These are phyloP conservation scores for Ceyx erithaca DNA, from an alignment of 2,797 vertebrate species.

Conservation along the genomic window DNA sequence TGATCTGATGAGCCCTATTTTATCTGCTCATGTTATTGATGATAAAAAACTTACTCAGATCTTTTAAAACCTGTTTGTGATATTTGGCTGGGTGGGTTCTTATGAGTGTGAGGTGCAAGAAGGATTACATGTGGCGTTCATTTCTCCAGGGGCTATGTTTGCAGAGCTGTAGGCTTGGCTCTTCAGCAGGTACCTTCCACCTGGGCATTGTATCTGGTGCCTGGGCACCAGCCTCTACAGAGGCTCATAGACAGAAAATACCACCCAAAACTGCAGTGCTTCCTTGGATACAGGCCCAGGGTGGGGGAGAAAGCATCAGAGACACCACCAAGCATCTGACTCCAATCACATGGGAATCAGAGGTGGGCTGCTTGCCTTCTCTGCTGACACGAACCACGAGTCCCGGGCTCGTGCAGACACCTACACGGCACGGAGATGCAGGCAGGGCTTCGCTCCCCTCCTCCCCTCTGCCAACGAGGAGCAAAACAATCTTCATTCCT, in stretches of 20 bases:
- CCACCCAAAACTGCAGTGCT: background rate
- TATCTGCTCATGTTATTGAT: background rate
- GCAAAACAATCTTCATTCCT: background rate
- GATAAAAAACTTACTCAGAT: background rate
- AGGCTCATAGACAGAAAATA: background rate
- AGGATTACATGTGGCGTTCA: accelerated
- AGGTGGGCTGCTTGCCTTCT: background rate
- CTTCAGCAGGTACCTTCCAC: background rate
- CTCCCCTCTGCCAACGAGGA: background rate
- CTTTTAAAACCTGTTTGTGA: background rate
- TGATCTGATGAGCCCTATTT: background rate
- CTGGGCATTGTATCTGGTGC: accelerated
- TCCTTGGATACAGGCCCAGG: accelerated
- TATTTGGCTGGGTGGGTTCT: background rate
- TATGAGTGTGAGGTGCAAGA: background rate
- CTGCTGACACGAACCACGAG: accelerated
- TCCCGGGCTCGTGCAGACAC: background rate
- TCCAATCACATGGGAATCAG: accelerated
- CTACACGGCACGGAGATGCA: background rate
- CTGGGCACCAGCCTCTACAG: background rate
- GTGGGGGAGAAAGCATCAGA: background rate
- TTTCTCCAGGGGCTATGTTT: background rate
- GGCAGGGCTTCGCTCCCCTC: background rate
- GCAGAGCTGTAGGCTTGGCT: background rate
- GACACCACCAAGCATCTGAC: accelerated